Evolutionary conservation across 2,113 vertebrate species (phyloP).

Genomic region (Elephantulus edwardii): DNA sequence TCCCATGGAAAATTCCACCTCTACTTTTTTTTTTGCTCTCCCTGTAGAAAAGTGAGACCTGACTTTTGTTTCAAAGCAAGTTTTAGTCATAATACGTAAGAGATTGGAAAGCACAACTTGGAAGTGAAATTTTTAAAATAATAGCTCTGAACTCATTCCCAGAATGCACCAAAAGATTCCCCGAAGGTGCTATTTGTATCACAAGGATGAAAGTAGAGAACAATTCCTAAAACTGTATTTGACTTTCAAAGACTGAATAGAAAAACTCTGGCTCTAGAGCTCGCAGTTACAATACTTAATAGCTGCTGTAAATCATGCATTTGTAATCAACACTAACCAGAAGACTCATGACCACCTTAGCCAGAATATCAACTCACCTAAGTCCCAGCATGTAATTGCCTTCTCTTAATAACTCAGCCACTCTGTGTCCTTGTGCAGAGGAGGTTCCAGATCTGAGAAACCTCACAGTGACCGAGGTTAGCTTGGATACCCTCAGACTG

Average conservation of each 20-base stretch:
- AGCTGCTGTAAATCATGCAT: background rate
- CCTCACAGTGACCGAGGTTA: slow-evolving; percentile 86
- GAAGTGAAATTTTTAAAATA: background rate
- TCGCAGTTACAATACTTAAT: background rate
- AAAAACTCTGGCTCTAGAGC: slow-evolving; percentile 42
- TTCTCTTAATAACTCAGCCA: slow-evolving; percentile 74
- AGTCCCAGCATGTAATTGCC: background rate
- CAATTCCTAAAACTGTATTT: slow-evolving; percentile 12
- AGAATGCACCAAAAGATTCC: slow-evolving; percentile 10
- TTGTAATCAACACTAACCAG: background rate
- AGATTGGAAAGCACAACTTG: slow-evolving; percentile 48
- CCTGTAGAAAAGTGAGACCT: slow-evolving; percentile 36
- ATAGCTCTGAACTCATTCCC: slow-evolving; percentile 44
- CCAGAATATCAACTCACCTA: slow-evolving; percentile 16
- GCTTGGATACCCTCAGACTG: slow-evolving; percentile 92
- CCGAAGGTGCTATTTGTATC: slow-evolving; percentile 6
- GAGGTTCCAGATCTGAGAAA: slow-evolving; percentile 88
- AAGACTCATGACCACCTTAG: background rate
- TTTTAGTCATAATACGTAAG: slow-evolving; percentile 34
- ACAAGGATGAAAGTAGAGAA: slow-evolving; percentile 50
- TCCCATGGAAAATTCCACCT: slow-evolving; percentile 55
- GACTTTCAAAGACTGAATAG: slow-evolving; percentile 22
- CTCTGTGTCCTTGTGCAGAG: slow-evolving; percentile 88
- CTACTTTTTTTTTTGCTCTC: too few relatives aligned
- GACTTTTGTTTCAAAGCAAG: slow-evolving; percentile 40